Conservation (phyloP, 2,888 invertebrate genomes). For the Euplexia lucipara region DNA sequence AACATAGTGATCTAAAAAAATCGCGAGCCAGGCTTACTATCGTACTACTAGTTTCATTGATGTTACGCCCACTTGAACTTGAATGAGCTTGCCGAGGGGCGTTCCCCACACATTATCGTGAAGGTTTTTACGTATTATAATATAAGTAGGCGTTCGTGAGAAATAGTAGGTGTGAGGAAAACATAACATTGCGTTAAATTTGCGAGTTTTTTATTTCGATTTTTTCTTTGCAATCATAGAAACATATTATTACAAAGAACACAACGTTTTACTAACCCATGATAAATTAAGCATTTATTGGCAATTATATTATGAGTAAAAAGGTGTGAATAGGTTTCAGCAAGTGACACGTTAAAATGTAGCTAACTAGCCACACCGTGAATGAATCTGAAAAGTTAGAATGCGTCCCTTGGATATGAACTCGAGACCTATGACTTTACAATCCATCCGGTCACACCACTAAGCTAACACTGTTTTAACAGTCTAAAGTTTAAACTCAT, state of each 20-base stretch:
- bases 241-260: not conserved
- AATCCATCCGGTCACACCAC: no score
- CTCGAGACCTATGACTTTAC: no score
- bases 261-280: not conserved
- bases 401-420: no score
- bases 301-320: no score
- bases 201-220: not conserved
- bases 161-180: slow-evolving; percentile 12
- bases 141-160: slow-evolving; percentile 39
- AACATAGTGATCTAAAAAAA: slow-evolving; percentile 24
- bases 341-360: no score
- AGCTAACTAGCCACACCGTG: no score
- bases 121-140: slow-evolving; percentile 40
- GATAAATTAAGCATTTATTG: not conserved
- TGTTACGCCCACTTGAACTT: slow-evolving; percentile 47
- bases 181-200: slow-evolving; percentile 11
- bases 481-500: no score
- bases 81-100: slow-evolving; percentile 51
- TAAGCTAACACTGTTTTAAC: no score
- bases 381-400: no score
- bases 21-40: slow-evolving; percentile 11
- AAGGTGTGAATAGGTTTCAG: no score
- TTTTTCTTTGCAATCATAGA: no score
- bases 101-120: slow-evolving; percentile 32
- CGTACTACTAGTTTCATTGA: slow-evolving; percentile 45